Evolutionary conservation across 1,140 invertebrate species (phyloP), one percentile per base, ranked within the genome.

Genomic region (Heliothis virescens): DNA sequence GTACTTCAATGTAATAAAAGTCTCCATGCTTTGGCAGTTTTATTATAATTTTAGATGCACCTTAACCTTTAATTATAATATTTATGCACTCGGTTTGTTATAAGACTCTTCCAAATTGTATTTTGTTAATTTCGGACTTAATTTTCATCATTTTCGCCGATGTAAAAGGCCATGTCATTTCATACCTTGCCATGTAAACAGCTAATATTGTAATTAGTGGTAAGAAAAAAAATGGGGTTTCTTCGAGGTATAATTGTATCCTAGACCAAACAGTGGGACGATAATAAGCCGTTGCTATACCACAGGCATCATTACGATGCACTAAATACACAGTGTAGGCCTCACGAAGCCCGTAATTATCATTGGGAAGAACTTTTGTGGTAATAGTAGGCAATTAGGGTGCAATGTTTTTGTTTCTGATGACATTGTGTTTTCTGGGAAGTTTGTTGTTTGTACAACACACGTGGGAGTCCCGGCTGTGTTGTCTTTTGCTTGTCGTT

Each of bases 351-450:
- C 82, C 79, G 69, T 84, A 81, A 86, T 86, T 84, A 83, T 65
- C 60, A 76, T 76, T 63, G 74, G 60, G 60, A 63, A 76, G 60
- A 63, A 65, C 21, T 76, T 76, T 76, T 34, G 60, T 76, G 47
- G 74, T 76, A 76, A 76, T 76, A 60, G 75, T 65, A 53, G 80
- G 79, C 84, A 87, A 90, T 89, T 89, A 86, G 81, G 83, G 82
- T 60, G 72, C 74, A 60, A 75, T 82, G 86, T 90, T 89, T 88
- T 90, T 83, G 84, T 86, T 84, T 79, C 78, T 82, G 75, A 85
- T 84, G 88, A 87, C 88, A 89, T 87, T 88, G 89, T 89, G 80
- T 85, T 87, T 84, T 87, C 84, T 87, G 82, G 79, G 85, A 87
- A 88, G 71, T 77, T 71, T 53, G 74, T 81, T 89, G 85, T 87